Evolutionary conservation across 2,888 invertebrate genomes (phyloP).

Genomic region (Pristionchus maxplancki): DNA sequence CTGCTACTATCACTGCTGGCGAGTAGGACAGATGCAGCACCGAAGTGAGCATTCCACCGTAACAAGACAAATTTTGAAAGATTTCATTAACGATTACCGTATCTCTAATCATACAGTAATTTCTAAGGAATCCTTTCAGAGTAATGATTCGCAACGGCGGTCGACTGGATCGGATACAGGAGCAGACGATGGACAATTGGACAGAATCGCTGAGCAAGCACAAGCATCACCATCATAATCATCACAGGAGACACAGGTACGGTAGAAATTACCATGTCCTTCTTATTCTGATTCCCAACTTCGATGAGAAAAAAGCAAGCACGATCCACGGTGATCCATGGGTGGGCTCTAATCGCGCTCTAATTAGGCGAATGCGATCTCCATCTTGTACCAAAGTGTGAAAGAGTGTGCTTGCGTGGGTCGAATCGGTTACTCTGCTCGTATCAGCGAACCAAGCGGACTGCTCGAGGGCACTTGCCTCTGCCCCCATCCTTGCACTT

Average conservation of each 20-base stretch:
- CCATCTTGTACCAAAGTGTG: neutral
- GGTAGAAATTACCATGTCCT: neutral
- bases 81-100: neutral
- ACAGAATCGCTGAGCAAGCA: constrained; percentile 58
- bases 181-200: constrained; percentile 63
- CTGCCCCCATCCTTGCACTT: neutral
- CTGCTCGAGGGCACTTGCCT: neutral
- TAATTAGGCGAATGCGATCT: neutral
- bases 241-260: constrained; percentile 59
- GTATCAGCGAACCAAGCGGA: neutral
- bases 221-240: constrained; percentile 28
- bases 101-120: neutral
- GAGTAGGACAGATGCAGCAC: constrained; percentile 18
- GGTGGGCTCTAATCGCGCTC: neutral
- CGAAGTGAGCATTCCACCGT: neutral
- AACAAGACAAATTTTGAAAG: too few species aligned
- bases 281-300: neutral
- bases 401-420: neutral
- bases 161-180: constrained; percentile 63
- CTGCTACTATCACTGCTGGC: neutral
- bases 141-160: constrained; percentile 64
- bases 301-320: too few species aligned
- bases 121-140: constrained; percentile 54
- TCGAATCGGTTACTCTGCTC: neutral
- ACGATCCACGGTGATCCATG: neutral